These are phyloP conservation scores for Lordiphosa clarofinis DNA, from an alignment of 1,140 invertebrate species.

Conservation along the genomic window DNA sequence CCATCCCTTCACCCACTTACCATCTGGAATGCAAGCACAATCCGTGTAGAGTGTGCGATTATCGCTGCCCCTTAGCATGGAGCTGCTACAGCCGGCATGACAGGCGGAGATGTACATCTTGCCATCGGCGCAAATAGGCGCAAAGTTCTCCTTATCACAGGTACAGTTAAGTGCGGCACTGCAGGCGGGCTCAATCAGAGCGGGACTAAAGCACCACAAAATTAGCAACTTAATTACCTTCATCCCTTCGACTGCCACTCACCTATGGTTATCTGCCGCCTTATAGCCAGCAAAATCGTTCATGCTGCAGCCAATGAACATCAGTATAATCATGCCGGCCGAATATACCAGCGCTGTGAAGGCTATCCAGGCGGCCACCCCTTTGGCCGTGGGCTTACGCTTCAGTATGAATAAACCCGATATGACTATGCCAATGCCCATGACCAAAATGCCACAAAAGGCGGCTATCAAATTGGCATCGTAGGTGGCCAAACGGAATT, in stretches of 20 bases:
- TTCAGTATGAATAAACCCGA: slow-evolving; percentile 92
- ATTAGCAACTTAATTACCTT: no score
- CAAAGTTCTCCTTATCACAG: slow-evolving; percentile 88
- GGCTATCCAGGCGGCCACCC: slow-evolving; percentile 94
- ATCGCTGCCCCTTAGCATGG: slow-evolving; percentile 75
- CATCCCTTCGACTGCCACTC: no score
- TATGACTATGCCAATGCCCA: slow-evolving; percentile 93
- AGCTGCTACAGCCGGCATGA: slow-evolving; percentile 90
- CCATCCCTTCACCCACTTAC: no score
- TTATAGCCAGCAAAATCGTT: slow-evolving; percentile 88
- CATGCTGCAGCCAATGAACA: slow-evolving; percentile 94
- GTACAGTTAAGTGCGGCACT: slow-evolving; percentile 83
- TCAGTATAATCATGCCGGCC: slow-evolving; percentile 90
- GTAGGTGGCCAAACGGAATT: slow-evolving; percentile 92
- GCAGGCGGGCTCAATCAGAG: slow-evolving; percentile 82
- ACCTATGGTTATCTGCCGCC: slow-evolving; percentile 48
- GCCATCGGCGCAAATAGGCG: slow-evolving; percentile 90
- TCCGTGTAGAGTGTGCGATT: slow-evolving; percentile 87
- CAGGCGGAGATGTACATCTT: slow-evolving; percentile 93
- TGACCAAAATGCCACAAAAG: slow-evolving; percentile 93
- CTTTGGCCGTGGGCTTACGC: slow-evolving; percentile 89
- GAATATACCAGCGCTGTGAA: slow-evolving; percentile 92
- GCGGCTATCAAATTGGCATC: slow-evolving; percentile 95
- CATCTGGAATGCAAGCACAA: slow-evolving; percentile 86
- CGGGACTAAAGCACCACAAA: slow-evolving; percentile 62